Conservation (phyloP, 2,113 vertebrate species). For the Passer domesticus region DNA sequence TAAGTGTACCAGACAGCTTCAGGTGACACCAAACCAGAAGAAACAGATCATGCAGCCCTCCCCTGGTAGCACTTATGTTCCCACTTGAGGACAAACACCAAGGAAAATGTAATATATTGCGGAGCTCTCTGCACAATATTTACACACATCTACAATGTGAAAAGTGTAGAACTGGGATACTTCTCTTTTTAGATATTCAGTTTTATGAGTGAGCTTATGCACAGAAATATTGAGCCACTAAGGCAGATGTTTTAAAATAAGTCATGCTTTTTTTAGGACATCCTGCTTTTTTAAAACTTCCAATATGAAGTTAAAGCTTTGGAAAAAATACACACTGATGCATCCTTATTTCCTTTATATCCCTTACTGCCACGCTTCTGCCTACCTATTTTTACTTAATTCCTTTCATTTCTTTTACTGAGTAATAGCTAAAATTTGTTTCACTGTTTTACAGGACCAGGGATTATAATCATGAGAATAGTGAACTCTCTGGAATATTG, state of each 20-base stretch:
- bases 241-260: neutral
- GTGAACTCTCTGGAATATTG: neutral
- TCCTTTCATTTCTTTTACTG: neutral
- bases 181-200: neutral
- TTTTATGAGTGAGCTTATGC: neutral
- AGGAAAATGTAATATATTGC: neutral
- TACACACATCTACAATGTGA: neutral
- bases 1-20: neutral
- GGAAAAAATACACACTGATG: neutral
- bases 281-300: neutral
- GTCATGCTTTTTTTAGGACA: neutral
- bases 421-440: neutral
- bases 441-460: neutral
- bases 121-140: neutral
- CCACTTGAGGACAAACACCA: neutral
- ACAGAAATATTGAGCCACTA: neutral
- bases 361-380: neutral
- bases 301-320: neutral
- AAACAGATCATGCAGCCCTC: neutral
- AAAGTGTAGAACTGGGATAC: neutral
- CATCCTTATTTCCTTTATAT: neutral
- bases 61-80: rapidly evolving
- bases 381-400: neutral
- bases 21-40: neutral
- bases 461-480: rapidly evolving